Evolutionary conservation across 1,140 invertebrate genomes (phyloP), one percentile per base, ranked within the genome.

Genomic region (Caenorhabditis tropicalis): DNA sequence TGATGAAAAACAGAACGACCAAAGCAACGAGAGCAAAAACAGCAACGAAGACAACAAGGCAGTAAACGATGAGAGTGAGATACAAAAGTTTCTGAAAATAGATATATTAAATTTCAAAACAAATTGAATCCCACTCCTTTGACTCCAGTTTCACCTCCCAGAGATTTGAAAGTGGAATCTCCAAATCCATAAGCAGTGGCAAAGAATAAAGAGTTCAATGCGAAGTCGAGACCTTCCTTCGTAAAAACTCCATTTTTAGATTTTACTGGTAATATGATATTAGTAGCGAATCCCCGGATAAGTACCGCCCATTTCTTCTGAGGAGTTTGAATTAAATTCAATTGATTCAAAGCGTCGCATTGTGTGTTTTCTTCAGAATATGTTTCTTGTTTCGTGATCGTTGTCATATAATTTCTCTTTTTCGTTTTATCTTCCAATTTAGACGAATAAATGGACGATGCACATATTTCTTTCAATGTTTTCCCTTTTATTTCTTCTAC

Each of bases 391-490:
- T 24, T 74, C 15, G 65, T 74, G 10, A 74, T 43, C 10, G 65
- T 74, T 15, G 36, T 31, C 65, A 74, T 74, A 46, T 74, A 74
- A 15, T 74, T 74, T n/a, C 29, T 74, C 21, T 74, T 12, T 19
- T 74, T 74, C 19, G 29, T 33, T 74, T 74, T 74, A 43, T 74
- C 65, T n/a, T 74, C 65, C 27, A 74, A 6, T 12, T 74, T 74
- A 2, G 65, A 74, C 7, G 36, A 15, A 43, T 74, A 74, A 9
- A n/a, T n/a, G 6, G 43, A 12, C n/a, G 16, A 33, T 39, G n/a
- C n/a, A 43, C 65, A 74, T 43, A 74, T 39, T 15, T 24, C 10
- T 12, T 12, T 7, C 36, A 74, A 31, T 10, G 27, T 46, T 7
- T 46, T 15, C 24, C 21, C n/a, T 43, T 74, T 5, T 5, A 74